Base-by-base conservation (phyloP, 2,888 invertebrate species). In the Horisme vitalbata region DNA sequence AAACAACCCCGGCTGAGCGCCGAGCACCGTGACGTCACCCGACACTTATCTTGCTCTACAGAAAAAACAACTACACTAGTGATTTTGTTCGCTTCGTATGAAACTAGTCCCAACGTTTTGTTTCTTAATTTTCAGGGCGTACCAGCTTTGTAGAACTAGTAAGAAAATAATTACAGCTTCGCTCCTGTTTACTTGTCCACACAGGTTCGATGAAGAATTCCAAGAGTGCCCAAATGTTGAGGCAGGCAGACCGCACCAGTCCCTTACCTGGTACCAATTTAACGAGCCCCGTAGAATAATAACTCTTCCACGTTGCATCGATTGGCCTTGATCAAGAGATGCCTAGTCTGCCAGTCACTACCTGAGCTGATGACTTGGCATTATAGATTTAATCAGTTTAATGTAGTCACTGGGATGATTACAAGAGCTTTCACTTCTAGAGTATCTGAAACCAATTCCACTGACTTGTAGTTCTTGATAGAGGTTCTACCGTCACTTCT, bases 191-290 rank as follows among this genome's bases (percentile, higher is more conserved):
- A 84, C 80, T 88, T 88, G 86, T 87, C 86, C 86, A 79, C 78
- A 80, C 89, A 89, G 89, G 91, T 84, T 90, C 91, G 83, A 92
- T 93, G 92, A 91, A 91, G 91, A 91, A 91, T 80, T 92, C 92
- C 75, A 90, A 91, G 88, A 92, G 92, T 91, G 92, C 92, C 84
- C 91, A 92, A 90, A 91, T 91, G 90, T 91, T 92, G 90, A 91
- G 91, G 81, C 91, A 87, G 79, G 81, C 91, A 81, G 91, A 91
- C 89, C 91, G 90, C 89, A 90, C 91, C 90, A 91, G 89, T 90
- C 90, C 91, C 78, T 85, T 81, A 86, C 90, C 90, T 82, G 90
- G 91, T 90, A 92, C 91, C 74, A 65, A 73, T 63, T 74, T 73
- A 66, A 75, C 75, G 74, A 72, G 73, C 79, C 85, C 82, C 59